Base-by-base conservation (phyloP, 2,797 vertebrate species). In the Parotocinclus haroldoi region DNA sequence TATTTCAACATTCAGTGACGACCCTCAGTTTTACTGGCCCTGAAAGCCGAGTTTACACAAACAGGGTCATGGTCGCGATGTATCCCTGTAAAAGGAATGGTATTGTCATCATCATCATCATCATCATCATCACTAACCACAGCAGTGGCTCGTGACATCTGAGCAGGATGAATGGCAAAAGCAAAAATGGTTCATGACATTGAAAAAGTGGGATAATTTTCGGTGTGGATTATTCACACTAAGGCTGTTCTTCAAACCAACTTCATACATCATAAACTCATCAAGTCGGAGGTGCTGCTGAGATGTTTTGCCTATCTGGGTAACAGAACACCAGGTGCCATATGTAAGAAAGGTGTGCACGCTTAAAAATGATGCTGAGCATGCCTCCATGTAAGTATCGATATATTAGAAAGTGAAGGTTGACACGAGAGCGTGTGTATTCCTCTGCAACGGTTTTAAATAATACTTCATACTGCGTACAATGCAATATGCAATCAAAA, bases 31-130 rank as follows among this genome's bases (percentile, higher is more conserved):
- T 70, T 65, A 16, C 12, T 67, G 79, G 66, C 60, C 77, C 80
- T 17, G 11, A 75, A 75, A 75, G 55, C 55, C 3, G 19, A 56
- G 81, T 84, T 85, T 82, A 86, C 78, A 80, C 78, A 78, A 84
- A 82, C 78, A 83, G 59, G 56, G 14, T 5, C 19, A n/a, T n/a
- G n/a, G 72, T 27, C 5, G 27, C 27, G 27, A 27, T 27, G 27
- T 27, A 72, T 68, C 75, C 73, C 78, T 56, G 73, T 63, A 74
- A 52, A 60, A 72, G 44, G 71, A 51, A 81, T 83, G 83, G 82
- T 82, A 86, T 84, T 83, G 79, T 85, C 82, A 86, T 86, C 81
- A 27, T 27, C 27, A 27, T 27, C 27, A 27, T 27, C 27, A 27
- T 27, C 27, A 86, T 77, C 74, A 62, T 73, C 66, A 46, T 42